Base-by-base conservation (phyloP, 2,113 vertebrate species). In the Grus americana region DNA sequence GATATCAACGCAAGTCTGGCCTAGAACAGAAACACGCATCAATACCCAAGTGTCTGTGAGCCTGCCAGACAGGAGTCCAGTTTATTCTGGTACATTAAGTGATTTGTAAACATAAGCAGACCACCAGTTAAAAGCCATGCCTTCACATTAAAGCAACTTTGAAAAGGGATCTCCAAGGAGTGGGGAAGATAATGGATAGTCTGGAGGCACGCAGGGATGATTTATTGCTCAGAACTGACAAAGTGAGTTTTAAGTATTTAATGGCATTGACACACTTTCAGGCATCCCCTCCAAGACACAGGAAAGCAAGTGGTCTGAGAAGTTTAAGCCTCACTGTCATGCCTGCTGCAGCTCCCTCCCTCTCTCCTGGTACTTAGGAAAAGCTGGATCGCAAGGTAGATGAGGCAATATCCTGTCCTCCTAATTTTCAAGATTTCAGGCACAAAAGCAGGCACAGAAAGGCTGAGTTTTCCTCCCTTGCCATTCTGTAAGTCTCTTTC, bases 1-100 rank as follows among this genome's bases (percentile, higher is more conserved):
- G 95, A 99, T 99, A 95, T 99, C 99, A 49, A 99, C 99, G 7
- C 99, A 99, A 0, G 99, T 99, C 95, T 99, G 99, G 93, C 99
- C 99, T 99, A 96, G 36, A 79, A 88, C 4, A 75, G 9, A 88
- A 96, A 76, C 1, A 0, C 20, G 55, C 46, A 21, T 83, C 67
- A 79, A 12, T 26, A 42, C 5, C 3, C 15, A 83, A 2, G 22
- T 7, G 44, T n/a, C 24, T 47, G 54, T 5, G 57, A 50, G 74
- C 46, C 50, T 47, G 67, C 75, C 70, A 79, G 59, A 38, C 38
- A 62, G 40, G 15, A 79, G 55, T 7, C 29, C 38, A 18, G 40
- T 44, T 86, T 79, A 12, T 40, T 59, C 71, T 63, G 27, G 34
- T 50, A 72, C 57, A 76, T 71, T 50, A 94, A 86, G 58, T 50